Conservation (phyloP, 2,113 vertebrate genomes). For the Orycteropus afer region DNA sequence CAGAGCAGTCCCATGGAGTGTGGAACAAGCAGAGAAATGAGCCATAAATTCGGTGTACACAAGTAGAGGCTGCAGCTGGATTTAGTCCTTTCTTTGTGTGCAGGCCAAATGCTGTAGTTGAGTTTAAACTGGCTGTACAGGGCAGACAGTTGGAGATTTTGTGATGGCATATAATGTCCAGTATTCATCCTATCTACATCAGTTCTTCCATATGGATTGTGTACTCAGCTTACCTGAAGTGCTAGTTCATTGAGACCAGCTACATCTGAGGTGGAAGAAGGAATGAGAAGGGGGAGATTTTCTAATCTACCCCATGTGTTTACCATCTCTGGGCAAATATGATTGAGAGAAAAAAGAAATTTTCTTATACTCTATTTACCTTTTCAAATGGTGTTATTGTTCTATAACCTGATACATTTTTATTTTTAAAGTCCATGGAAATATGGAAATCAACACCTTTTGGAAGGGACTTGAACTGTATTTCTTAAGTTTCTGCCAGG, state of each 20-base stretch:
- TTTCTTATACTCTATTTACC: background rate
- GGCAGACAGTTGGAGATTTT: constrained; percentile 24
- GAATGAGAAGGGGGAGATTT: background rate
- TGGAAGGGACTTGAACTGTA: background rate
- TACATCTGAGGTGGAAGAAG: background rate
- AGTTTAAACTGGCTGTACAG: constrained; percentile 11
- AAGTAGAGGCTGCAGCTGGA: background rate
- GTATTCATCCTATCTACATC: background rate
- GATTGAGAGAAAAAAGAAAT: background rate
- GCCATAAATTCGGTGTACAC: constrained; percentile 48
- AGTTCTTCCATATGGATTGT: background rate
- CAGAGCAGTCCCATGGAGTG: constrained; percentile 32
- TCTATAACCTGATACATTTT: background rate
- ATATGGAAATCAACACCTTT: background rate
- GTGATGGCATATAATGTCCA: background rate
- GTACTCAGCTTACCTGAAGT: background rate
- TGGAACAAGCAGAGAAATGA: constrained; percentile 54
- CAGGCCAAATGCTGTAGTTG: constrained; percentile 48
- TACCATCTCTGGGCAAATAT: background rate
- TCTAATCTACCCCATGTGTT: background rate
- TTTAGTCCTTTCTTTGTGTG: constrained; percentile 47
- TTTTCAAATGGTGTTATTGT: background rate
- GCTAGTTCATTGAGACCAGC: background rate
- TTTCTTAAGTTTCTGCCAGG: constrained; percentile 12
- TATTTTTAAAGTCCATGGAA: constrained; percentile 16